Base-by-base conservation (phyloP, 2,113 vertebrate genomes). In the Propithecus coquereli region DNA sequence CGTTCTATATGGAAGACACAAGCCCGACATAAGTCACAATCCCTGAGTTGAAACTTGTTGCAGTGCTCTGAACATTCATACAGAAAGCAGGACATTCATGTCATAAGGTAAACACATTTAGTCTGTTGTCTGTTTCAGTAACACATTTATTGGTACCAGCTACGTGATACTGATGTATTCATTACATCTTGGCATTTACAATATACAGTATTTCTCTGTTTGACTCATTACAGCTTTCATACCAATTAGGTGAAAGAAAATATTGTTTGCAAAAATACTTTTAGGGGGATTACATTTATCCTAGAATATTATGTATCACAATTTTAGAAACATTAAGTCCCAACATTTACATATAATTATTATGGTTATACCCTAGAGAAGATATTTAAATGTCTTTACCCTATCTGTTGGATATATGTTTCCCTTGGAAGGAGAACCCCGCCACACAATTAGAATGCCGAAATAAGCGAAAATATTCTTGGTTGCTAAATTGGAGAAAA, bases 301-400 rank as follows among this genome's bases (percentile, higher is more conserved):
- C 95, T 66, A 82, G 90, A 97, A 83, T 54, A 95, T 93, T 97
- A 97, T 97, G 32, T 94, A 97, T 97, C 90, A 94, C 96, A 97
- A 96, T 96, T 95, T 97, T 87, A 89, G 97, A 88, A n/a, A 3
- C 97, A 87, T 95, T 97, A 93, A 91, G 57, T 50, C 87, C 16
- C 81, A 47, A 23, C 83, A 77, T 97, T 98, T 98, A 96, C 96
- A 97, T 97, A 91, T 97, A 76, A 81, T 97, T 87, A 95, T 92
- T 92, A 94, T 83, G 97, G 94, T 87, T 91, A 98, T 97, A 97
- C n/a, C 86, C 16, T 97, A 95, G 77, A 81, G 98, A 97, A 97
- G 66, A n/a, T 50, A 94, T 98, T 98, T 97, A 20, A 97, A 97
- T 97, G 54, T 27, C 70, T 94, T 95, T 54, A 79, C 95, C 94